phyloP scores from a whole-genome alignment of 2,888 invertebrate species.

The Coelopa pilipes region DNA sequence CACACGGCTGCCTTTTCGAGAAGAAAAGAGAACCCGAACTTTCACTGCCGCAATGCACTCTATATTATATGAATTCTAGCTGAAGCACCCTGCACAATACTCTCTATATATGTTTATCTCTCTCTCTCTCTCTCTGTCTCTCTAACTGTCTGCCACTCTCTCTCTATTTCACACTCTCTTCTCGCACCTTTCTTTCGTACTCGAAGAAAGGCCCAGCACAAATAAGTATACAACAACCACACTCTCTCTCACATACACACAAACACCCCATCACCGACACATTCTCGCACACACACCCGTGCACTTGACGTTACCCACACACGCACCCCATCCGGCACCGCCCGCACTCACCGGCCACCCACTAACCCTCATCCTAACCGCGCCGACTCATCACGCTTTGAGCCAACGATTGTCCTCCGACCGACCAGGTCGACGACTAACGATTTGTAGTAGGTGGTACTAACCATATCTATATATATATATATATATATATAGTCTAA shows the following conservation, averaged over 20 bases:
- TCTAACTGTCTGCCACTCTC: background rate
- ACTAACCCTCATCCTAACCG: background rate
- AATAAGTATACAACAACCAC: background rate
- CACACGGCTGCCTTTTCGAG: constrained; percentile 12
- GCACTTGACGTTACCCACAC: constrained; percentile 15
- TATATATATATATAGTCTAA: background rate
- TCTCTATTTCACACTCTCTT: background rate
- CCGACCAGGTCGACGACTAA: background rate
- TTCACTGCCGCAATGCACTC: constrained; percentile 12
- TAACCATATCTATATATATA: background rate
- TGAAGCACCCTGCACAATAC: constrained; percentile 29
- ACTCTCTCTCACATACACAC: constrained; percentile 6
- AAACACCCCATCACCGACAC: background rate
- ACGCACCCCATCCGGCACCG: background rate
- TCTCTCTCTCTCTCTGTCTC: background rate
- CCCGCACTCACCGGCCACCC: too few species aligned
- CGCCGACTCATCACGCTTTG: constrained; percentile 15
- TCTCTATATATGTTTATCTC: background rate
- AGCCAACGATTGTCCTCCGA: background rate
- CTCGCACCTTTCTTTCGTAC: background rate
- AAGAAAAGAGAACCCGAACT: constrained; percentile 9
- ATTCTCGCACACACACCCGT: background rate
- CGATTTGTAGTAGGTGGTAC: background rate
- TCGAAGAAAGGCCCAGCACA: too few species aligned
- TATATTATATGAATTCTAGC: background rate